Percentiles rank a stretch among this genome's conserved stretches.
Conservation (phyloP, 37 sponge, comb jelly and placozoan species). For the Aplysina aerophoba region DNA sequence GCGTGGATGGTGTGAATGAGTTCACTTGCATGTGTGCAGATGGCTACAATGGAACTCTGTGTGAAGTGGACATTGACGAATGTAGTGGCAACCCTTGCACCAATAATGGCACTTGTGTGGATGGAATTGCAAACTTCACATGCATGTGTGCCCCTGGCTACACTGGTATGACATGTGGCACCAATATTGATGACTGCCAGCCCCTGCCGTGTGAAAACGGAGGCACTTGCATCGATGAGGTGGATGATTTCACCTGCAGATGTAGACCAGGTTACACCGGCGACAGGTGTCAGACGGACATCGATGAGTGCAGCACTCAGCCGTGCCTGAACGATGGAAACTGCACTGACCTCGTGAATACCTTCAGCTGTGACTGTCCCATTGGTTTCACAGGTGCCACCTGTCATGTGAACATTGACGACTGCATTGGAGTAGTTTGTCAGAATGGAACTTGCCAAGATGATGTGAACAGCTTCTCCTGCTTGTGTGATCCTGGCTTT, state of each 20-base stretch:
- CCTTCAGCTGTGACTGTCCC: slow-evolving; percentile 25
- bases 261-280: slow-evolving; percentile 44
- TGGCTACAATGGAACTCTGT: slow-evolving; percentile 28
- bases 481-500: slow-evolving; percentile 25
- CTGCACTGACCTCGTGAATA: slow-evolving; percentile 35
- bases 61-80: slow-evolving; percentile 38
- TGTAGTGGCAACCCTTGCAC: slow-evolving; percentile 25
- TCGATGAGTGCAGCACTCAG: slow-evolving; percentile 27
- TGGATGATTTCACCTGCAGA: slow-evolving; percentile 9
- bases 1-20: slow-evolving; percentile 4
- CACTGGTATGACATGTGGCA: slow-evolving; percentile 31
- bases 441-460: slow-evolving; percentile 40
- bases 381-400: slow-evolving; percentile 25
- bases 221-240: slow-evolving; percentile 40
- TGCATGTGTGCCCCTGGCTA: slow-evolving; percentile 33
- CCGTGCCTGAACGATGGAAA: slow-evolving; percentile 40
- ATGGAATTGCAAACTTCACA: slow-evolving; percentile 24
- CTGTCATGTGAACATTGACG: slow-evolving; percentile 33
- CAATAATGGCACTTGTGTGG: slow-evolving; percentile 24
- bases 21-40: slow-evolving; percentile 23
- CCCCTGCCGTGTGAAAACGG: slow-evolving; percentile 33
- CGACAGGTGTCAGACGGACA: slow-evolving; percentile 19
- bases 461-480: slow-evolving; percentile 16
- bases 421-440: slow-evolving; percentile 2
- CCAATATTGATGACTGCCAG: slow-evolving; percentile 31